These are phyloP conservation scores for Taenioides sp. DNA, from an alignment of 2,797 vertebrate genomes.

Conservation along the genomic window DNA sequence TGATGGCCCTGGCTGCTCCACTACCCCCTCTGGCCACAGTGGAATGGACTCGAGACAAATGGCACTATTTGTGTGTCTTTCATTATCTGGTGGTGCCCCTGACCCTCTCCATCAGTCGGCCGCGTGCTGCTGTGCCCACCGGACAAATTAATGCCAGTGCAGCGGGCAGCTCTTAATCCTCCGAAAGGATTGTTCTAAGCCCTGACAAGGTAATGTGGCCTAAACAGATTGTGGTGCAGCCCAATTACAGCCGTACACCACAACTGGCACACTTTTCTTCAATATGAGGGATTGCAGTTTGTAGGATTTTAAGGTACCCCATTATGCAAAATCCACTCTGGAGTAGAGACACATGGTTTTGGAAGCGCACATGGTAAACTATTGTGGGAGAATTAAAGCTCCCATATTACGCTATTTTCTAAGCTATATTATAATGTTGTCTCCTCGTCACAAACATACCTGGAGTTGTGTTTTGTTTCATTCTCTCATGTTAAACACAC, in stretches of 20 bases:
- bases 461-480: no score
- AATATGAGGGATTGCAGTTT: neutral
- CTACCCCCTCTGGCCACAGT: constrained; percentile 31
- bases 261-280: constrained; percentile 45
- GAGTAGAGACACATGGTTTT: no score
- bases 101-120: constrained; percentile 38
- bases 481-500: no score
- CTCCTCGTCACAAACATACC: no score
- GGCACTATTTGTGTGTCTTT: constrained; percentile 26
- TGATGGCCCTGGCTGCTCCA: constrained; percentile 35
- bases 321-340: neutral
- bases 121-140: constrained; percentile 34
- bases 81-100: constrained; percentile 35
- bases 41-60: constrained; percentile 49
- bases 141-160: constrained; percentile 70
- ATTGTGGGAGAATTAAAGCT: no score
- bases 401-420: no score
- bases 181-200: constrained; percentile 75
- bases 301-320: neutral
- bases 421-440: no score
- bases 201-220: constrained; percentile 69
- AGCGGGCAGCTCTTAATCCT: constrained; percentile 70
- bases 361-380: no score
- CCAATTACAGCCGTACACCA: constrained; percentile 62
- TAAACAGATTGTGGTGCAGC: constrained; percentile 68